Conservation (phyloP, 2,113 vertebrate genomes). For the Callionymus lyra region DNA sequence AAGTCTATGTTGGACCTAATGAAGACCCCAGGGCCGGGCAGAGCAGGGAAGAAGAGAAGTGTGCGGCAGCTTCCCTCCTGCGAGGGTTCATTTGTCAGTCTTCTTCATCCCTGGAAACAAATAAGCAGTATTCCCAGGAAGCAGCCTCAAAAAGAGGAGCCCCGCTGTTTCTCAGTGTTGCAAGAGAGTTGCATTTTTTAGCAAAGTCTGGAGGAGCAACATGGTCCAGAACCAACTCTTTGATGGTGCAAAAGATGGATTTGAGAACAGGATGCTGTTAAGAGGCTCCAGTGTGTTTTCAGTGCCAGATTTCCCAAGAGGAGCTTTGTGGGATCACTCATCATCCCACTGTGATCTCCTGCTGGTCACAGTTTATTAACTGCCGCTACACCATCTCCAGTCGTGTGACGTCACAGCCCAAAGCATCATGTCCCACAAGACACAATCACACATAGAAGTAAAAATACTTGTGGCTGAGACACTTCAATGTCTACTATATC, state of each 20-base stretch:
- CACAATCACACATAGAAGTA: neutral
- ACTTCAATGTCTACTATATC: too few relatives aligned
- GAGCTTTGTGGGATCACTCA: constrained; percentile 41
- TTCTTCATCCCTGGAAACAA: constrained; percentile 61
- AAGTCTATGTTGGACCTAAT: constrained; percentile 64
- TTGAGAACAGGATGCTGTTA: constrained; percentile 25
- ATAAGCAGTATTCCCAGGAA: constrained; percentile 52
- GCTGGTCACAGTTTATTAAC: constrained; percentile 24
- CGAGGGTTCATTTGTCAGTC: constrained; percentile 58
- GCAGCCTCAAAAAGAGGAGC: constrained; percentile 27
- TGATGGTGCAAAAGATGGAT: constrained; percentile 19
- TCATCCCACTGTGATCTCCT: constrained; percentile 38
- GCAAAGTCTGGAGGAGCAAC: constrained; percentile 8
- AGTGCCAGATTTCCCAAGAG: constrained; percentile 27
- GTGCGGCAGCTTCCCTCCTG: constrained; percentile 28
- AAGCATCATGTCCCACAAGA: neutral
- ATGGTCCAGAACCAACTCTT: constrained; percentile 22
- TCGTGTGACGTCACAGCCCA: too few relatives aligned
- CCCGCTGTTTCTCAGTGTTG: constrained; percentile 32
- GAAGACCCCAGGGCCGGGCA: constrained; percentile 58
- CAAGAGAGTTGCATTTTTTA: constrained; percentile 19
- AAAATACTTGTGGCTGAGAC: too few relatives aligned
- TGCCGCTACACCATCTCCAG: neutral
- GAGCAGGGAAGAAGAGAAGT: constrained; percentile 26
- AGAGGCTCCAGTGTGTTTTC: constrained; percentile 14